Conservation (phyloP, 2,888 invertebrate species). For the Gortyna flavago region DNA sequence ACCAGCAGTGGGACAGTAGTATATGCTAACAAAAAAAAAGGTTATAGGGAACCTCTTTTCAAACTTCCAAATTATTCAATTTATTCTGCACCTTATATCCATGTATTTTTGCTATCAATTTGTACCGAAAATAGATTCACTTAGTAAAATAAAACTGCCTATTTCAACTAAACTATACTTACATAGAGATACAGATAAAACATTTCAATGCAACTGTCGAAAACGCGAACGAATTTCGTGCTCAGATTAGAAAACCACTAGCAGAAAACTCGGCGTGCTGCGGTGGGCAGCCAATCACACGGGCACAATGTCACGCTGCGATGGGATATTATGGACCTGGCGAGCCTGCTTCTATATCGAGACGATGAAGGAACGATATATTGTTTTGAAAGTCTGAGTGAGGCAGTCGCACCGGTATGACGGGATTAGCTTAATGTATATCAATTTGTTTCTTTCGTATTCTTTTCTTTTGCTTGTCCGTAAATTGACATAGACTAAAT, state of each 20-base stretch:
- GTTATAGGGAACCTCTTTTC: background rate
- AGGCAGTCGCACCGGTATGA: background rate
- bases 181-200: conserved; percentile 43
- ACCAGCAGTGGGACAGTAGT: too few relatives aligned
- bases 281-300: conserved; percentile 73
- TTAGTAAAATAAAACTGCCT: conserved; percentile 37
- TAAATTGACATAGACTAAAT: background rate
- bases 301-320: conserved; percentile 66
- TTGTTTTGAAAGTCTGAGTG: background rate
- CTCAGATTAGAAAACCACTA: conserved; percentile 84
- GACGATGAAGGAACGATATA: conserved; percentile 7
- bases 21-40: too few relatives aligned
- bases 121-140: background rate
- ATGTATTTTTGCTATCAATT: background rate
- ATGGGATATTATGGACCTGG: conserved; percentile 38
- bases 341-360: conserved; percentile 18
- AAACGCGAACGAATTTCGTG: conserved; percentile 78
- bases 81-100: background rate
- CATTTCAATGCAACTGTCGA: conserved; percentile 70
- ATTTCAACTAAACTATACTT: conserved; percentile 36
- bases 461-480: background rate
- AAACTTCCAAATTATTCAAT: background rate
- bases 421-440: background rate
- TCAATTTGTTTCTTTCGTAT: background rate
- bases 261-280: conserved; percentile 78